Percentiles rank a stretch among this genome's conserved stretches.
Evolutionary conservation across 2,888 invertebrate genomes (phyloP).

Genomic region (Tetragonula carbonaria): DNA sequence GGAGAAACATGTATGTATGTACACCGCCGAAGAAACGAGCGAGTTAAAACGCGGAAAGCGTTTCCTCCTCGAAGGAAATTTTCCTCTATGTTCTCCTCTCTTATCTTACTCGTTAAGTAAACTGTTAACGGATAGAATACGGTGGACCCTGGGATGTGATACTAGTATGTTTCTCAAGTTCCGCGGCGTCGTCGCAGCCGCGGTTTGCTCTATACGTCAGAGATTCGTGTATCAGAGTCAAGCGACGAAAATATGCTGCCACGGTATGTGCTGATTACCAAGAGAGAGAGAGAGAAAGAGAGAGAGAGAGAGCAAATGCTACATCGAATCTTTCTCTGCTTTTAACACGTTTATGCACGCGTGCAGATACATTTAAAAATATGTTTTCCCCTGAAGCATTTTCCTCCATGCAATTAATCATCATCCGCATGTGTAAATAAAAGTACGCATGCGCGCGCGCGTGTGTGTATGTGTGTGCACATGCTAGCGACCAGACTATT

Average conservation of each 20-base stretch:
- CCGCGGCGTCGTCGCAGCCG: slow-evolving; percentile 13
- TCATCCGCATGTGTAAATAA: neutral
- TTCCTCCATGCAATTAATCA: slow-evolving; percentile 1
- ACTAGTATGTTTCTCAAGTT: slow-evolving; percentile 45
- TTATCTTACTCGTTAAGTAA: slow-evolving; percentile 60
- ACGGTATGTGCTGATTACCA: slow-evolving; percentile 39
- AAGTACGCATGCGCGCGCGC: neutral
- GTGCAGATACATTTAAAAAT: neutral
- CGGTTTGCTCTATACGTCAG: slow-evolving; percentile 52
- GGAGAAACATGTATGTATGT: neutral
- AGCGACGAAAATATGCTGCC: slow-evolving; percentile 49
- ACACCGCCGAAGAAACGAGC: neutral
- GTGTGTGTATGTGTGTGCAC: neutral
- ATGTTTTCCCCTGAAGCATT: neutral
- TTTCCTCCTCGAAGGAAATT: slow-evolving; percentile 45
- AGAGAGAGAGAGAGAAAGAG: neutral
- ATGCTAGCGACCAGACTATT: no score
- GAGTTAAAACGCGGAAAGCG: slow-evolving; percentile 29
- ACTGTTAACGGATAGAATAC: slow-evolving; percentile 55
- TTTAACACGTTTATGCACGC: neutral
- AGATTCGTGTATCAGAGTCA: slow-evolving; percentile 53
- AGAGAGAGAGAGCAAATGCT: slow-evolving; percentile 16
- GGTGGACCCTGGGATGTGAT: slow-evolving; percentile 49
- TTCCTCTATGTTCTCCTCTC: slow-evolving; percentile 57
- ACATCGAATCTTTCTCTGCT: neutral